phyloP scores from a whole-genome alignment of 2,888 invertebrate genomes.

The Antheraea assamensis region DNA sequence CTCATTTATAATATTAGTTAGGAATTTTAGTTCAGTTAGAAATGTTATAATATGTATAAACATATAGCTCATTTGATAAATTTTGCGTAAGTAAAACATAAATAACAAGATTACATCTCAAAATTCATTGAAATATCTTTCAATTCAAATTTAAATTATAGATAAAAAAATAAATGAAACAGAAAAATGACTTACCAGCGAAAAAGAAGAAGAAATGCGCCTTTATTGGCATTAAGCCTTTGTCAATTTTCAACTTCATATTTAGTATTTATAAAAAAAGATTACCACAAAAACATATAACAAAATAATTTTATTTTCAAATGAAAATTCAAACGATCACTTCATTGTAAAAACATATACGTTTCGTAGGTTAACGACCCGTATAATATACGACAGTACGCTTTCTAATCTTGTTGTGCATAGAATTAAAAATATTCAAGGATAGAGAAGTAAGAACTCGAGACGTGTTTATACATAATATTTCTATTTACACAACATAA shows the following conservation, averaged over 20 bases:
- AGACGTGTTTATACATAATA: neutral
- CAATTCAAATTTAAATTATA: too few species aligned
- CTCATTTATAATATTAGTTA: too few species aligned
- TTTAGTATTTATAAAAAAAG: conserved; percentile 24
- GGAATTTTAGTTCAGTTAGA: too few species aligned
- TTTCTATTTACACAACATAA: conserved; percentile 12
- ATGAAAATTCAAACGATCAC: neutral
- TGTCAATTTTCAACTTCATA: conserved; percentile 85
- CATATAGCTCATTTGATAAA: too few species aligned
- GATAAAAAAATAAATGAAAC: too few species aligned
- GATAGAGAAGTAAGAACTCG: neutral
- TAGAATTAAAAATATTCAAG: conserved; percentile 8
- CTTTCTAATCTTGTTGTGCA: conserved; percentile 11
- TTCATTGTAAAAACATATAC: conserved; percentile 3
- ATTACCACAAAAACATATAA: neutral
- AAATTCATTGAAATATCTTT: too few species aligned
- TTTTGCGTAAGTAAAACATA: too few species aligned
- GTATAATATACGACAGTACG: neutral
- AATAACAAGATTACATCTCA: too few species aligned
- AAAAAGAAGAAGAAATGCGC: conserved; percentile 94
- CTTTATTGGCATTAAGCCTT: conserved; percentile 89
- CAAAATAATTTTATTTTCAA: neutral
- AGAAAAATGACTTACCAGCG: conserved; percentile 85
- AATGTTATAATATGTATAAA: too few species aligned
- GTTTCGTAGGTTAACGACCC: neutral